These are phyloP conservation scores for Panthera leo DNA, from an alignment of 2,113 vertebrate genomes.

Conservation along the genomic window DNA sequence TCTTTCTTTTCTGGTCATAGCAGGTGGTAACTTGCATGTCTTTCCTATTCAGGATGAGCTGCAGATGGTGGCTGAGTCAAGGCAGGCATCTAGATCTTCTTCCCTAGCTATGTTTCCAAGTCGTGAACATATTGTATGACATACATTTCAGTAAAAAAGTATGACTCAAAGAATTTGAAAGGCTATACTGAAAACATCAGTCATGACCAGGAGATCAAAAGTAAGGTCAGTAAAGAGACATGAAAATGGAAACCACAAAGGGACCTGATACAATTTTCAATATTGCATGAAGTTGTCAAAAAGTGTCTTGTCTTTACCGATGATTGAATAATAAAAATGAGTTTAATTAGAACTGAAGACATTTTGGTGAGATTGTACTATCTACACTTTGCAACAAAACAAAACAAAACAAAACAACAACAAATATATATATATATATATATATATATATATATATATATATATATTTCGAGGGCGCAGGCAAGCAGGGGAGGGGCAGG, in stretches of 20 bases:
- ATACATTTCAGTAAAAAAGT: not conserved
- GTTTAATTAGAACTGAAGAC: not conserved
- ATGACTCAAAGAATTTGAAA: not conserved
- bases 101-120: not conserved
- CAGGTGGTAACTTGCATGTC: not conserved
- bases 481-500: too few species aligned
- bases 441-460: too few species aligned
- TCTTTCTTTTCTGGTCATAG: not conserved
- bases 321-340: not conserved
- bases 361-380: not conserved
- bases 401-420: too few species aligned
- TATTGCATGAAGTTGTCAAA: not conserved
- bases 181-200: not conserved
- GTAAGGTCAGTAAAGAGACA: not conserved
- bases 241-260: not conserved
- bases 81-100: not conserved
- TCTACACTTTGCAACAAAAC: not conserved
- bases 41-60: not conserved
- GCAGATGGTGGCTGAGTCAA: not conserved
- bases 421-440: not conserved
- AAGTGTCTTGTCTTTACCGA: not conserved
- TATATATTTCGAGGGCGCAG: too few species aligned
- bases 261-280: not conserved
- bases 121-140: not conserved
- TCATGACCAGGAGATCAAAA: not conserved